Evolutionary conservation across 2,113 vertebrate species (phyloP).

Genomic region (Corvus moneduloides): DNA sequence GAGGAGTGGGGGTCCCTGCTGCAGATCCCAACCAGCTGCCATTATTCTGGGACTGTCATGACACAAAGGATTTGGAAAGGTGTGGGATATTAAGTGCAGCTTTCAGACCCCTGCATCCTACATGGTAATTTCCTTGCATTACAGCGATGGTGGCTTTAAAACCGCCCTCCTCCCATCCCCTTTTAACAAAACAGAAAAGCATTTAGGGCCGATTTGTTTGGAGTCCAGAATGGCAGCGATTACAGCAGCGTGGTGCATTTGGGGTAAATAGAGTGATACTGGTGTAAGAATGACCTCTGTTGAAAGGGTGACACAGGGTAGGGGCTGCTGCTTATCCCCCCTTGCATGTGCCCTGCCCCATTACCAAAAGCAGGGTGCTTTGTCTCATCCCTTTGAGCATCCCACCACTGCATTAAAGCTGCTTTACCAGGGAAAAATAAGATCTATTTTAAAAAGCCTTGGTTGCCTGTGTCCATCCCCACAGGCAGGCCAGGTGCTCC

Average conservation of each 20-base stretch:
- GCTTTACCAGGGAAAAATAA: rapidly evolving
- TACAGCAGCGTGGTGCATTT: not conserved
- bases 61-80: not conserved
- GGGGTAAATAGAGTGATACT: not conserved
- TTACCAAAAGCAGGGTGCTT: rapidly evolving
- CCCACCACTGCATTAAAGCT: rapidly evolving
- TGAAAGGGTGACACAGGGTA: rapidly evolving
- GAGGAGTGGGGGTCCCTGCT: not conserved
- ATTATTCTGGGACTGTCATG: rapidly evolving
- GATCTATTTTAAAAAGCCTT: rapidly evolving
- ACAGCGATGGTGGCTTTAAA: not conserved
- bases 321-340: rapidly evolving
- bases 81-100: slow-evolving; percentile 6
- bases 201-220: not conserved
- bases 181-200: not conserved
- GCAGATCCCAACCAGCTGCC: rapidly evolving
- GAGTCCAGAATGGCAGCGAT: not conserved
- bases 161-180: not conserved
- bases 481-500: rapidly evolving
- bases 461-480: too few relatives aligned
- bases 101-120: not conserved
- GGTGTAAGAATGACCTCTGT: not conserved
- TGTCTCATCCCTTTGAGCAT: not conserved
- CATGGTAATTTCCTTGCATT: slow-evolving; percentile 14
- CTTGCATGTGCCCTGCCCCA: not conserved